These are phyloP conservation scores for Keiferia lycopersicella DNA, from an alignment of 2,888 invertebrate genomes.

Conservation along the genomic window DNA sequence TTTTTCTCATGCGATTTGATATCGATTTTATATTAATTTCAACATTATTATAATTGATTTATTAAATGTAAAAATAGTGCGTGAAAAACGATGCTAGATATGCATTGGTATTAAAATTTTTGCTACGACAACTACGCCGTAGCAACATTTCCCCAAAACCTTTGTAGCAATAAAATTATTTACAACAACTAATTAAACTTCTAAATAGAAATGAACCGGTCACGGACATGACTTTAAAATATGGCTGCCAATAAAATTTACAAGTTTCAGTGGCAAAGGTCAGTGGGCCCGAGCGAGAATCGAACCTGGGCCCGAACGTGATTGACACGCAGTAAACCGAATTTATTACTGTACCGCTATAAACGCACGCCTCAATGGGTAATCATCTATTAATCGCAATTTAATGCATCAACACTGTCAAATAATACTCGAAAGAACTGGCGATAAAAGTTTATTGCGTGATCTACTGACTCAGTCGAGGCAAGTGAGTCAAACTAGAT, in stretches of 20 bases:
- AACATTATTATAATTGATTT: too few species aligned
- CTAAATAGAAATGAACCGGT: not conserved
- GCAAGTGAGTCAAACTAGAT: not conserved
- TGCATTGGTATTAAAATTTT: too few species aligned
- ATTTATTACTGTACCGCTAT: conserved; percentile 72
- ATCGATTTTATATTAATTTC: too few species aligned
- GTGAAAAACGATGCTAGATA: too few species aligned
- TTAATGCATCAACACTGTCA: conserved; percentile 74
- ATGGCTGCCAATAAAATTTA: conserved; percentile 21
- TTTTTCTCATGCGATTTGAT: too few species aligned
- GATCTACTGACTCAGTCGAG: conserved; percentile 29
- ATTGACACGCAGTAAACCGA: conserved; percentile 74
- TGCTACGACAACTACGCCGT: conserved; percentile 6
- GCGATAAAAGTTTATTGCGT: conserved; percentile 66
- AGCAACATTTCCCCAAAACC: not conserved
- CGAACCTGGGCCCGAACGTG: conserved; percentile 41
- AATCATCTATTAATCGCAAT: conserved; percentile 76
- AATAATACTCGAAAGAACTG: conserved; percentile 72
- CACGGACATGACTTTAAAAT: conserved; percentile 10
- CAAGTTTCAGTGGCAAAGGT: conserved; percentile 13
- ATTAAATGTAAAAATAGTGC: too few species aligned
- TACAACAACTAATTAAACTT: not conserved
- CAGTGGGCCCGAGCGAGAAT: conserved; percentile 29
- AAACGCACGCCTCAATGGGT: conserved; percentile 66
- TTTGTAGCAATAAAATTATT: not conserved